A percentile compares a stretch with the other conserved stretches of the same genome.
Evolutionary conservation across 2,797 vertebrate species (phyloP).

Genomic region (Tapirus indicus): DNA sequence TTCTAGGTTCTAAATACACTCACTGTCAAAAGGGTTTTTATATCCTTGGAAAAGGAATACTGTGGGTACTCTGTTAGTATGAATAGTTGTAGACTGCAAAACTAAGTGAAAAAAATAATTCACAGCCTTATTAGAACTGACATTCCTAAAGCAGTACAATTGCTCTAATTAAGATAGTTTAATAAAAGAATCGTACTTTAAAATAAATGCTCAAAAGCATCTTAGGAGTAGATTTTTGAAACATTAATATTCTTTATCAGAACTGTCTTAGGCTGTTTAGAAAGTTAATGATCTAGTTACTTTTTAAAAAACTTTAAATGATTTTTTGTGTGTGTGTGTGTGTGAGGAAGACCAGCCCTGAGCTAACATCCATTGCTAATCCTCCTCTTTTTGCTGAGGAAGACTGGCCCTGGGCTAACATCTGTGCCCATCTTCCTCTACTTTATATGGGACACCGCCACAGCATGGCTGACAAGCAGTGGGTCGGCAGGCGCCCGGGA

Average conservation of each 20-base stretch:
- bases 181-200: constrained; percentile 40
- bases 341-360: too few species aligned
- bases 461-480: too few species aligned
- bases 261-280: constrained; percentile 13
- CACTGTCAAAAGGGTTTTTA: too few species aligned
- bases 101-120: constrained; percentile 34
- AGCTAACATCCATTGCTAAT: too few species aligned
- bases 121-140: constrained; percentile 12
- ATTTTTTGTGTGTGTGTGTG: background rate
- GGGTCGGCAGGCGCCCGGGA: too few species aligned
- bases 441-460: too few species aligned
- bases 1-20: background rate
- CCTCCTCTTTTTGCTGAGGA: too few species aligned
- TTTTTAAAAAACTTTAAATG: constrained; percentile 60
- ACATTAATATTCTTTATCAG: background rate
- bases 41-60: constrained; percentile 15
- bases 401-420: too few species aligned
- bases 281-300: constrained; percentile 1
- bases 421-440: too few species aligned
- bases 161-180: constrained; percentile 51
- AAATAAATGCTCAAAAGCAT: constrained; percentile 36
- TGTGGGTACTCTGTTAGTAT: background rate
- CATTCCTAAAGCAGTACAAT: constrained; percentile 39
- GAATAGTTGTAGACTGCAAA: background rate
- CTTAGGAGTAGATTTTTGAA: constrained; percentile 17